Base-by-base conservation (phyloP, 1,140 invertebrate species). In the Drosophila varians region DNA sequence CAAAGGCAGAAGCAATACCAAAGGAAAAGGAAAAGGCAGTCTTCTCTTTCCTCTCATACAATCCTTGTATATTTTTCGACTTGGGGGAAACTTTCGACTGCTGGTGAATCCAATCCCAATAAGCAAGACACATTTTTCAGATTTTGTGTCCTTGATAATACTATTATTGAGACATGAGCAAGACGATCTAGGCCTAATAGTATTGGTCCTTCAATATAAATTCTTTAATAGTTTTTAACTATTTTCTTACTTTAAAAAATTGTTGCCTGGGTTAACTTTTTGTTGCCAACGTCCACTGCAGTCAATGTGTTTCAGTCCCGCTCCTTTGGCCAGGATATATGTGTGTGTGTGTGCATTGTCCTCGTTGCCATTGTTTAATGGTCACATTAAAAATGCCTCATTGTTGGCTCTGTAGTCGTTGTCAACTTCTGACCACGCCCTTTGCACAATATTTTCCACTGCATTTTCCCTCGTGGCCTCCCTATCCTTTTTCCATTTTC, bases 321-420 rank as follows among this genome's bases (percentile, higher is more conserved):
- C 54, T 43, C 61, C 31, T 55, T 64, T 18, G 16, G 18, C 28
- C 40, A 65, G 61, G 52, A 12, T 38, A 7, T 64, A 21, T 74
- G 5, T 58, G 38, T 55, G 46, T 55, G 19, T 43, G 60, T 56
- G 65, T 74, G 61, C 68, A 65, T 86, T 86, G 80, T 86, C 80
- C 80, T 73, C 68, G 70, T 79, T 79, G 80, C 75, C 68, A 76
- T 86, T 86, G 80, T 86, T 86, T 86, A 86, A 86, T 86, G 80
- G 72, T 70, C 68, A 86, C 76, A 86, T 86, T 80, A 84, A 84
- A 84, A 86, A 84, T 75, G 80, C 75, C 72, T 78, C 72, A 86
- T 79, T 77, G 80, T 79, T 71, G 79, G 58, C 53, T 62, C 53
- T 66, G 45, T 62, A 46, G 52, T 60, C 72, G 61, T 57, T 68